These are phyloP conservation scores for Eumacrocentrus americanus DNA, from an alignment of 2,888 invertebrate genomes.

Conservation along the genomic window DNA sequence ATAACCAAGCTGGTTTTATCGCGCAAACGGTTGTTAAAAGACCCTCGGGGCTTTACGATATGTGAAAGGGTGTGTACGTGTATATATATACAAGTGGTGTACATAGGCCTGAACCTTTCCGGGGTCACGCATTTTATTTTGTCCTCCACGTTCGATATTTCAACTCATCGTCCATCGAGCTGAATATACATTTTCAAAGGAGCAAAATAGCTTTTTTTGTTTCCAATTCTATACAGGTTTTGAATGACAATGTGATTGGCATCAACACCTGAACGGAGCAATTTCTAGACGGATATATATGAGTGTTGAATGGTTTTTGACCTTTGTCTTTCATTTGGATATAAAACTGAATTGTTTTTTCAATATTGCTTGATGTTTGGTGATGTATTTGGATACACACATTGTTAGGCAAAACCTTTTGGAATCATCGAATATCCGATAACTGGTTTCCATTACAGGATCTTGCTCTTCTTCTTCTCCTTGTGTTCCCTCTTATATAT, in stretches of 20 bases:
- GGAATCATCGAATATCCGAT: too few species aligned
- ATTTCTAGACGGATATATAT: too few species aligned
- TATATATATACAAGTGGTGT: background rate
- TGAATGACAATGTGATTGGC: too few species aligned
- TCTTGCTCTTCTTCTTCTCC: too few species aligned
- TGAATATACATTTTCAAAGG: constrained; percentile 2
- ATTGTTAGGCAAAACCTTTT: too few species aligned
- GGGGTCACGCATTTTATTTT: background rate
- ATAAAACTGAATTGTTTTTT: too few species aligned
- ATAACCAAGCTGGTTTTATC: background rate
- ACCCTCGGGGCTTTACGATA: background rate
- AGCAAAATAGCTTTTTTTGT: background rate
- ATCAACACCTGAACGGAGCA: too few species aligned
- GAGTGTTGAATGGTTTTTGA: too few species aligned
- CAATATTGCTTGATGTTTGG: too few species aligned
- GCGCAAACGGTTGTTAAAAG: background rate
- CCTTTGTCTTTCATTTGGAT: too few species aligned
- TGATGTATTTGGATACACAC: too few species aligned
- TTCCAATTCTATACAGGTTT: background rate
- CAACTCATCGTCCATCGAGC: background rate
- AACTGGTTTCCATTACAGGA: too few species aligned
- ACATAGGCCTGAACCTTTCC: background rate
- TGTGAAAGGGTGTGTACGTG: background rate
- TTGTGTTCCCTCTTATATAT: background rate
- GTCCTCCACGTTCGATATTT: background rate